Percentiles rank a stretch among this genome's conserved stretches.
Conservation (phyloP, 2,888 invertebrate species). For the Pegoplata infirma region DNA sequence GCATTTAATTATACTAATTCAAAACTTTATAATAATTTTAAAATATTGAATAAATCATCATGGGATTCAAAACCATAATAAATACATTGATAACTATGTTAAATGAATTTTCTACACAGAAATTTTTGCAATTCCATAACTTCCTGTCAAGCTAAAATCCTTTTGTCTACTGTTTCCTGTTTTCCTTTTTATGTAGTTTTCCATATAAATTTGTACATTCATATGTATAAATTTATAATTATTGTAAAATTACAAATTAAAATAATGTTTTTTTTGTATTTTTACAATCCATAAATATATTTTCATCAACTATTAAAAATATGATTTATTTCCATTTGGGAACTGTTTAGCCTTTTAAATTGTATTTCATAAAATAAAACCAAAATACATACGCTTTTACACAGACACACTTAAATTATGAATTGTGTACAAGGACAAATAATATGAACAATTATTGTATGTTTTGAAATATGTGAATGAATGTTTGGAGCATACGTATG, state of each 20-base stretch:
- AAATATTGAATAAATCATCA: not conserved
- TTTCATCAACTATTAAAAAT: constrained; percentile 24
- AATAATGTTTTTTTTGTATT: not conserved
- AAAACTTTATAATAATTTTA: not conserved
- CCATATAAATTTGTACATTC: too few species aligned
- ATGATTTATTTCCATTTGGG: constrained; percentile 16
- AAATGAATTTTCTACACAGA: not conserved
- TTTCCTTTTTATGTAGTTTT: too few species aligned
- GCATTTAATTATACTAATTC: too few species aligned
- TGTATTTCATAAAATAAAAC: not conserved
- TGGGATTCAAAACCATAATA: not conserved
- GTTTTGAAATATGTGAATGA: not conserved
- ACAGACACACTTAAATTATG: not conserved
- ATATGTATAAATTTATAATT: not conserved
- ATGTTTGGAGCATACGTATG: too few species aligned
- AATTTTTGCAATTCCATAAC: not conserved
- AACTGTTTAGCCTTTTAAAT: constrained; percentile 17
- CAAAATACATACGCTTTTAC: not conserved
- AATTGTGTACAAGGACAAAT: not conserved
- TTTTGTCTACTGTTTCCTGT: not conserved
- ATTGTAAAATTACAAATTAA: not conserved
- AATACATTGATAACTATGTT: not conserved
- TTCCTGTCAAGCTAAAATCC: not conserved
- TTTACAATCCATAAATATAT: too few species aligned
- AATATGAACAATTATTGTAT: not conserved